Percentiles rank a stretch among this genome's conserved stretches.
Conservation (phyloP, 2,888 invertebrate species). For the Lepeophtheirus nordmannii region DNA sequence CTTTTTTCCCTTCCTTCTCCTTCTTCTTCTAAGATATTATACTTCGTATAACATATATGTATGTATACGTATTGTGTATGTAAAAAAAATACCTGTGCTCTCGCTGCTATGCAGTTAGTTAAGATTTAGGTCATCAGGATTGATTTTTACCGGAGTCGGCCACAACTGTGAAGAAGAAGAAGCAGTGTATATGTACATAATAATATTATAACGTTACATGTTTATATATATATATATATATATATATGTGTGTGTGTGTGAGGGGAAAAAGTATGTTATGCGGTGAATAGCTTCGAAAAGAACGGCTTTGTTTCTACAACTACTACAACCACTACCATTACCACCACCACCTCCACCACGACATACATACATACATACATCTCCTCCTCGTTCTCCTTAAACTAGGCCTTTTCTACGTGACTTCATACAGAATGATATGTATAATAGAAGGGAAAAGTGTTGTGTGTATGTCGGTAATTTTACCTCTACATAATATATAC, state of each 20-base stretch:
- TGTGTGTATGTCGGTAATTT: background rate
- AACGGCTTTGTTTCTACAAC: background rate
- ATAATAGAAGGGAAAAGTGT: slow-evolving; percentile 5
- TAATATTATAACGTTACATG: background rate
- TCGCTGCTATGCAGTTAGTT: background rate
- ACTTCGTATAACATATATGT: background rate
- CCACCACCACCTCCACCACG: too few species aligned
- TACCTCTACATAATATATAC: too few species aligned
- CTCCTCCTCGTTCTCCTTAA: too few species aligned
- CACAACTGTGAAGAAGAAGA: background rate
- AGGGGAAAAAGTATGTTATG: background rate
- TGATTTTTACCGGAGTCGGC: background rate
- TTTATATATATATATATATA: background rate
- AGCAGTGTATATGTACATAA: background rate
- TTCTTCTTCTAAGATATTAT: background rate
- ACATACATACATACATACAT: too few species aligned
- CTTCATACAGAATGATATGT: background rate
- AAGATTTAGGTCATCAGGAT: slow-evolving; percentile 6
- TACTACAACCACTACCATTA: background rate
- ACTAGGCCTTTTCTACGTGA: background rate
- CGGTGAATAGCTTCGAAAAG: slow-evolving; percentile 5
- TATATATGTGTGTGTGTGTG: too few species aligned
- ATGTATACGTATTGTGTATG: background rate
- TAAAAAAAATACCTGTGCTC: background rate
- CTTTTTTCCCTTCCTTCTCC: background rate